Evolutionary conservation across 2,797 vertebrate species (phyloP).

Genomic region (Nasua narica): DNA sequence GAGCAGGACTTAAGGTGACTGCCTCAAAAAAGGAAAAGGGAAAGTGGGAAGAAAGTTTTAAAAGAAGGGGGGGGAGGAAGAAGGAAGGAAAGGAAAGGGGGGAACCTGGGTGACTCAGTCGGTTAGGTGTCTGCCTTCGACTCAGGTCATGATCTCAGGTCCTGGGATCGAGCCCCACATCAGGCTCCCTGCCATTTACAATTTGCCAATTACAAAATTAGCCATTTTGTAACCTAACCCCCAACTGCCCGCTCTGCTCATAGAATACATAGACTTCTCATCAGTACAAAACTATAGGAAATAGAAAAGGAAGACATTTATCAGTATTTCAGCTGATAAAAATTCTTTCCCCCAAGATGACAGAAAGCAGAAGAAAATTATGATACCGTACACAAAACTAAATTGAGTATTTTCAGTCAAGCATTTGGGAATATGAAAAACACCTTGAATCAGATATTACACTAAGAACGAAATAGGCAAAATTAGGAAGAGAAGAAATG

Average conservation of each 20-base stretch:
- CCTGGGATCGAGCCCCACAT: no score
- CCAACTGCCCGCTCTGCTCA: not conserved
- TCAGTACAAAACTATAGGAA: not conserved
- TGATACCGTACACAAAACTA: not conserved
- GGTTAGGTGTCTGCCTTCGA: no score
- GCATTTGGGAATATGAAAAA: not conserved
- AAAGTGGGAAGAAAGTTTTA: not conserved
- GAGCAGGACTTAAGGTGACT: not conserved
- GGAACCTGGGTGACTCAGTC: no score
- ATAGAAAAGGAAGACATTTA: not conserved
- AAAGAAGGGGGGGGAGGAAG: no score
- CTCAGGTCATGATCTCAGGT: no score
- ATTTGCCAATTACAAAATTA: no score
- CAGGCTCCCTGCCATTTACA: accelerated
- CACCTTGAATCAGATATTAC: not conserved
- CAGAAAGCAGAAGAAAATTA: not conserved
- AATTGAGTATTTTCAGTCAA: not conserved
- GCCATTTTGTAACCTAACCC: not conserved
- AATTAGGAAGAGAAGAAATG: not conserved
- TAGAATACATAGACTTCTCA: not conserved
- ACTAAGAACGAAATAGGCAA: not conserved
- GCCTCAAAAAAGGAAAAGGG: not conserved
- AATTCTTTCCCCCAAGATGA: not conserved
- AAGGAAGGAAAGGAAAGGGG: no score
- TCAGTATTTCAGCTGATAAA: not conserved